Evolutionary conservation across 2,888 invertebrate genomes (phyloP), one percentile per base, ranked within the genome.

Genomic region (Parnassius glacialis): DNA sequence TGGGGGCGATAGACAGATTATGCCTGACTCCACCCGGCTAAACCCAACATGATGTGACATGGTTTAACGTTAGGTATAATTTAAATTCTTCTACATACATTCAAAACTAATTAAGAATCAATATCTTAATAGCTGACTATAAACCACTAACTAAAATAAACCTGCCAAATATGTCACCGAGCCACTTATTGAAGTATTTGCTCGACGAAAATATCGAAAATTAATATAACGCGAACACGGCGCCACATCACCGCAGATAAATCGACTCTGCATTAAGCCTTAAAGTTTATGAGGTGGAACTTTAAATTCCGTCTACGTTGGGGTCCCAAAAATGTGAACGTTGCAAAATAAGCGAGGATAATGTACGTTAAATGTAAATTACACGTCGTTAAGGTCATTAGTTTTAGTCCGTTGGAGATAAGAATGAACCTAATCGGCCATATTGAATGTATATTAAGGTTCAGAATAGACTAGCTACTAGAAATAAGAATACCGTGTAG

Each of bases 291-390:
- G 62, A 55, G 62, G 54, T 62, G 62, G 62, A 62, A 62, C 58
- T 62, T 62, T 62, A 62, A 62, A 58, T 58, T 62, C 62, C 53
- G 62, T 62, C 54, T 62, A 59, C 62, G 58, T 54, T 34, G 60
- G 60, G 50, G 25, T 13, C 62, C 62, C 55, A 59, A 62, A 62
- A 62, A 62, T 59, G 54, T 34, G 58, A 34, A 45, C 51, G 51
- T 42, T 58, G 62, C 58, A 58, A 62, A 62, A 51, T 58, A 51
- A 54, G 62, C 48, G 48, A 44, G 62, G 58, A 59, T 62, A 62
- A 62, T 62, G 58, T 45, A 55, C 58, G 54, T 62, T 62, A 62
- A 62, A 62, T 62, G 62, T 62, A 62, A 62, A 62, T 58, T 58
- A 54, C 50, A 51, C 50, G 54, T 62, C 62, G 58, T 58, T 62